Base-by-base conservation (phyloP, 37 sponge, comb jelly and placozoan species). In the Agelas oroides region DNA sequence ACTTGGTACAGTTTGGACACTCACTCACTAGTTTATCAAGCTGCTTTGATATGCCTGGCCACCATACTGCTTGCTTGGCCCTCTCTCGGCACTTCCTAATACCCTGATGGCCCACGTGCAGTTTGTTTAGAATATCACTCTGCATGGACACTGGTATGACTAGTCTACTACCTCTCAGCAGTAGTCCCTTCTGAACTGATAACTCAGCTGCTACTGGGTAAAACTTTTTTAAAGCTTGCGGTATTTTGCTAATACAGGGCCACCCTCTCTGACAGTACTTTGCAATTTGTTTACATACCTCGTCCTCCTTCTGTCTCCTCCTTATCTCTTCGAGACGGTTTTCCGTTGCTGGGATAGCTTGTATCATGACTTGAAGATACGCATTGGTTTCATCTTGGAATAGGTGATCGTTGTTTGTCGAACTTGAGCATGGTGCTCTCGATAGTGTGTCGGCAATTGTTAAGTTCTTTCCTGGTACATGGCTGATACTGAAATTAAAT, bases 41-140 rank as follows among this genome's bases (percentile, higher is more conserved):
- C 25, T 64, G n/a, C n/a, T n/a, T n/a, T n/a, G n/a, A n/a, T n/a
- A n/a, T n/a, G n/a, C n/a, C n/a, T n/a, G n/a, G n/a, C 85, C 85
- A 84, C 85, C 85, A 84, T 0, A 84, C 76, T 54, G 85, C 36
- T 31, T 84, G 76, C n/a, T 31, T 20, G 52, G 61, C 71, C 20
- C 73, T n/a, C 17, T 5, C 39, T 18, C 61, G 83, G 61, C 83
- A 82, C 37, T 27, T 71, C 31, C 31, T 36, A 35, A 82, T 71
- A 24, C 71, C 73, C 62, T 71, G 73, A 68, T 80, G 81, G 28
- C 65, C 79, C 36, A 21, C 31, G 59, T 81, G 82, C 17, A 81
- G 55, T 53, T 84, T 53, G 13, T 58, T 68, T 23, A 75, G 31
- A 19, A 60, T 83, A 18, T 65, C 67, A 23, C 18, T 64, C 55